Evolutionary conservation across 2,113 vertebrate species (phyloP), one percentile per base, ranked within the genome.

Genomic region (Rhinolophus ferrumequinum): DNA sequence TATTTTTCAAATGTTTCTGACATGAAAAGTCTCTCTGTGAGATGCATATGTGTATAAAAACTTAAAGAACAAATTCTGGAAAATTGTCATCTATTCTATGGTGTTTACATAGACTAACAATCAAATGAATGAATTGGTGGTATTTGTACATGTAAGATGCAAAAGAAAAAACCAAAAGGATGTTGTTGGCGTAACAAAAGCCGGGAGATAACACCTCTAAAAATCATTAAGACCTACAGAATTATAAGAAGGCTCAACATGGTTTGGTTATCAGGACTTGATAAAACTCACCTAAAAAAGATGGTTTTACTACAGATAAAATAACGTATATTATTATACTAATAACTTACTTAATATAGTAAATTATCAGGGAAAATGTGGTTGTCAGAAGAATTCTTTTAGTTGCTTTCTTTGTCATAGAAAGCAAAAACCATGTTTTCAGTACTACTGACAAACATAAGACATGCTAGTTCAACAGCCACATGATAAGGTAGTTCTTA

Each of bases 101-200:
- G 18, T 92, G 33, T 75, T 69, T 89, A 52, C 19, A 70, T 18
- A 60, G 12, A 50, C 52, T 86, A 83, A 54, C 26, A 93, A 60
- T 67, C 11, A 62, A 69, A 73, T 47, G 60, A 91, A 77, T 70
- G 26, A 62, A 64, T 9, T 91, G 62, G 33, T 91, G 62, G 28
- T 50, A 77, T 10, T 80, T 52, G 19, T 56, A 52, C 6, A n/a
- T 26, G 6, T 38, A 54, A 88, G 44, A 47, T 41, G 83, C 88
- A 70, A 90, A 96, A 75, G 35, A 90, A 96, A 75, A 33, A 90
- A 41, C 19, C 5, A 8, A 73, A 81, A 82, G 54, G 60, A 81
- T 26, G 85, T 38, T 47, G 44, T 5, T 35, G 5, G 18, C 21
- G 14, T 58, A 87, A 69, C 28, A 79, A 58, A 84, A 83, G 52